These are phyloP conservation scores for Toxotes chatareus DNA, from an alignment of 2,113 vertebrate genomes.

Conservation along the genomic window DNA sequence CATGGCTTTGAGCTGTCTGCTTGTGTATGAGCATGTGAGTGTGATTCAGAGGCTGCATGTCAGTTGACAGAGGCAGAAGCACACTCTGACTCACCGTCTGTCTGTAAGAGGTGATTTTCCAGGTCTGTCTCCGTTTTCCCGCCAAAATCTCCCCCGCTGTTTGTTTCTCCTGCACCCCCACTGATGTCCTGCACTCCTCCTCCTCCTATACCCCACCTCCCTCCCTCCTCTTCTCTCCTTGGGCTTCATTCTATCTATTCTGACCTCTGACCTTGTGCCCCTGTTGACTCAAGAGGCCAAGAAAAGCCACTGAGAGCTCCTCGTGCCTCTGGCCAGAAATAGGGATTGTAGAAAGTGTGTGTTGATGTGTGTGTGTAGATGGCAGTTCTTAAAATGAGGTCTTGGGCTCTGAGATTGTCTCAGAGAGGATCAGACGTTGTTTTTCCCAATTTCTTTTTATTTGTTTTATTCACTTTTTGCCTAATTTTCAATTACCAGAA, in stretches of 20 bases:
- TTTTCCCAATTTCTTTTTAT: background rate
- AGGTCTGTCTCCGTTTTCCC: slow-evolving; percentile 69
- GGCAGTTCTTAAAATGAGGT: background rate
- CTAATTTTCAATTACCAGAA: too few species aligned
- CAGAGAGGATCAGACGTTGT: background rate
- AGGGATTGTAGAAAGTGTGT: slow-evolving; percentile 10
- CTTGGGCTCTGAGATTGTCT: background rate
- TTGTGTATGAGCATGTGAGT: slow-evolving; percentile 39
- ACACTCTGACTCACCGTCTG: slow-evolving; percentile 75
- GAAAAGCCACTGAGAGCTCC: slow-evolving; percentile 61
- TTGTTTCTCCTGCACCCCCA: slow-evolving; percentile 47
- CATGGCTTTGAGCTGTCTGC: slow-evolving; percentile 20
- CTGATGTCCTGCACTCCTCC: slow-evolving; percentile 2
- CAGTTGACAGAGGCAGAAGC: background rate
- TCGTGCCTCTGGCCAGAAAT: slow-evolving; percentile 62
- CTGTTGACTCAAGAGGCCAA: slow-evolving; percentile 76
- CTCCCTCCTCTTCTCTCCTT: slow-evolving; percentile 41
- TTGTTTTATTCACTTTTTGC: too few species aligned
- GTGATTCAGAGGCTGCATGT: slow-evolving; percentile 53
- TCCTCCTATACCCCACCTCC: background rate
- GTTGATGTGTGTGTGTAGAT: background rate
- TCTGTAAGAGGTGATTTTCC: slow-evolving; percentile 60
- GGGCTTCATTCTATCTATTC: slow-evolving; percentile 68
- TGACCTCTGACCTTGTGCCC: slow-evolving; percentile 72
- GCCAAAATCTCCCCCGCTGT: slow-evolving; percentile 64